Base-by-base conservation (phyloP, 2,113 vertebrate genomes). In the Lepidothrix coronata region DNA sequence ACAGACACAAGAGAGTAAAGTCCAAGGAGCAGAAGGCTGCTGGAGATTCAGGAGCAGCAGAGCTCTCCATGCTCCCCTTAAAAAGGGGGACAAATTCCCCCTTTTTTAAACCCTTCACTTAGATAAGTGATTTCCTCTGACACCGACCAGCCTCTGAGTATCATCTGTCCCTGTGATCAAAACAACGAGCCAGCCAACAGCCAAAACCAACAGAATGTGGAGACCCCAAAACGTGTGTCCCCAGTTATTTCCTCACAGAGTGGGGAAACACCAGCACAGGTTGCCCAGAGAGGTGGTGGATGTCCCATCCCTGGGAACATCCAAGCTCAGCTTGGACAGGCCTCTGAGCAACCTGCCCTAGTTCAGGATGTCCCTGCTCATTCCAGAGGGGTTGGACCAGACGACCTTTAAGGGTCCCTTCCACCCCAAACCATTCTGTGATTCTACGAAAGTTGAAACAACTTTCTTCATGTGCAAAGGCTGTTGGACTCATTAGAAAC, bases 51-150 rank as follows among this genome's bases (percentile, higher is more conserved):
- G 76, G 14, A 52, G n/a, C 49, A 65, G 18, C 49, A 52, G 24
- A 66, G 33, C 13, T 61, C 44, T 76, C n/a, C 44, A 54, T 0
- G 0, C 2, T 12, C 17, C 11, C 5, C 19, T 75, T 31, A 8
- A 18, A 61, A 54, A n/a, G 9, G 3, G 11, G 23, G 4, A 6
- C 12, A 20, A 3, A 8, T 8, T 16, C 3, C 6, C 10, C 21
- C 8, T 54, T 39, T 39, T 90, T 55, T 3, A 82, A 91, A 87
- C 11, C 24, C 16, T 68, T 80, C 46, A 57, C 14, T 55, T 58
- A 6, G 10, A 5, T n/a, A 13, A 33, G 41, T 46, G 49, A 49
- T 33, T 66, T 87, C 46, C 77, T 57, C 39, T 73, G 59, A 43
- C 31, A 11, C 7, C n/a, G 46, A 76, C 27, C 54, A 37, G 12